phyloP scores from a whole-genome alignment of 2,113 vertebrate species.

The Anolis carolinensis region DNA sequence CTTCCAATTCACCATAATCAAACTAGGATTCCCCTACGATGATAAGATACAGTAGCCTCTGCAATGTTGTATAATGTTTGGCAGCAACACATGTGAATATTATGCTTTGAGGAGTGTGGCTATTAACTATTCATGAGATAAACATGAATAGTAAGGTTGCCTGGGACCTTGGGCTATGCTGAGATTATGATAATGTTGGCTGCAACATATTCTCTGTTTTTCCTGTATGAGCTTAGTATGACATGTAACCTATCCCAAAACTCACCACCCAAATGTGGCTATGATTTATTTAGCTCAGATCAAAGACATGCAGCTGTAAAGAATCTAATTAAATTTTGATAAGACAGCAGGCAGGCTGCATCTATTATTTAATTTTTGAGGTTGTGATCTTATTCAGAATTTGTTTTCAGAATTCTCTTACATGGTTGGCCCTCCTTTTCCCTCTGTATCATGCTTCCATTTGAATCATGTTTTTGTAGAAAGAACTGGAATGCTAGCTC shows the following conservation, averaged over 20 bases:
- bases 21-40: neutral
- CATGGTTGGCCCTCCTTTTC: constrained; percentile 31
- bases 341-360: constrained; percentile 62
- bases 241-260: constrained; percentile 28
- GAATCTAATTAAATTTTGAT: constrained; percentile 73
- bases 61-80: neutral
- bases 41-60: neutral
- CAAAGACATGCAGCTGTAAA: constrained; percentile 65
- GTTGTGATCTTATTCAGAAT: constrained; percentile 67
- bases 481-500: constrained; percentile 37
- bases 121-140: neutral
- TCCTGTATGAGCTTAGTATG: constrained; percentile 60
- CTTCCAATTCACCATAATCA: neutral
- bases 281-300: constrained; percentile 72
- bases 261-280: constrained; percentile 36
- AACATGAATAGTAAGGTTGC: constrained; percentile 27
- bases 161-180: constrained; percentile 29
- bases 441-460: constrained; percentile 23
- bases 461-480: constrained; percentile 34
- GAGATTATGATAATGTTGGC: constrained; percentile 46
- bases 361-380: constrained; percentile 71
- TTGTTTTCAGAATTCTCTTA: constrained; percentile 57
- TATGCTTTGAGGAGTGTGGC: neutral
- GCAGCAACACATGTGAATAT: neutral
- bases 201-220: constrained; percentile 38